These are phyloP conservation scores for Dasypolia templi DNA, from an alignment of 2,888 invertebrate genomes.

Conservation along the genomic window DNA sequence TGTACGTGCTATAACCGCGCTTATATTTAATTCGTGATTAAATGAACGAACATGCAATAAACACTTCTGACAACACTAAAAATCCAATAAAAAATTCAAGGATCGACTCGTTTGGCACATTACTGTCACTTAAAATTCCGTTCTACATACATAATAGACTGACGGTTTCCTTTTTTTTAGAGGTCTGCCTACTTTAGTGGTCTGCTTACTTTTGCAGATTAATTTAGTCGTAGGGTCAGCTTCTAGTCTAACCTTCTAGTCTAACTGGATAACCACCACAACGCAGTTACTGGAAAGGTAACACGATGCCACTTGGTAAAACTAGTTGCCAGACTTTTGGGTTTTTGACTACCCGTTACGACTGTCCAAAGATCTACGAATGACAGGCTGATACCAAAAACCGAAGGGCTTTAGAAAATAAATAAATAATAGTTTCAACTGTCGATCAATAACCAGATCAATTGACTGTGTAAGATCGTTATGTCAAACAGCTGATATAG, in stretches of 20 bases:
- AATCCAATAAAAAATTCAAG: conserved; percentile 22
- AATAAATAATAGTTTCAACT: too few relatives aligned
- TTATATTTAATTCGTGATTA: conserved; percentile 11
- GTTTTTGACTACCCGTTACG: too few relatives aligned
- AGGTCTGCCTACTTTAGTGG: too few relatives aligned
- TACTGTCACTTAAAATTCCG: background rate
- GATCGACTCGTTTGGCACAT: conserved; percentile 1
- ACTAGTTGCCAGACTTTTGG: background rate
- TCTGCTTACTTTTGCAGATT: too few relatives aligned
- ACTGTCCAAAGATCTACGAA: background rate
- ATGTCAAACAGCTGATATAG: too few relatives aligned
- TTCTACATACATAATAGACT: background rate
- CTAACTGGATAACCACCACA: background rate
- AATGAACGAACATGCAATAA: conserved; percentile 16
- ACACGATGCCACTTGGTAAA: background rate
- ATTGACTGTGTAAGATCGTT: too few relatives aligned
- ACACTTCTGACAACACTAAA: conserved; percentile 16
- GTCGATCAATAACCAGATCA: too few relatives aligned
- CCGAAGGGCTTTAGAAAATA: too few relatives aligned
- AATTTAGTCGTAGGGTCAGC: too few relatives aligned
- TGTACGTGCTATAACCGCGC: conserved; percentile 1
- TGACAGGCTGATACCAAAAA: background rate
- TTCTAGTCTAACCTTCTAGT: background rate
- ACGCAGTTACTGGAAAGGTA: background rate
- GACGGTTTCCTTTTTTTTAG: background rate